phyloP scores from a whole-genome alignment of 2,113 vertebrate species.

The Procavia capensis region DNA sequence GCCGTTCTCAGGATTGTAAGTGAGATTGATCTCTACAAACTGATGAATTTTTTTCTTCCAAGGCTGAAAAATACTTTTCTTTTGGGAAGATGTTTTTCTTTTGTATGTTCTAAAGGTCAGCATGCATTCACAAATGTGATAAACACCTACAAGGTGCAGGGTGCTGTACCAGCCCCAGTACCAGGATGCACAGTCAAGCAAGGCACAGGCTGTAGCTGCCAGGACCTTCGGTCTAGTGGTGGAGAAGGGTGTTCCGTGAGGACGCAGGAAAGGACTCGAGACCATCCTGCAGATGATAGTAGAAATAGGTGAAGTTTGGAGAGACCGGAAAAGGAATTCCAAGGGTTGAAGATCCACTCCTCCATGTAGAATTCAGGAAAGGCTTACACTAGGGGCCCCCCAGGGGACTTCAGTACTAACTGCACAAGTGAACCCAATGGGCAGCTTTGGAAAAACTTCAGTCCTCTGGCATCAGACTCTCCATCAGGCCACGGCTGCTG shows the following conservation, averaged over 20 bases:
- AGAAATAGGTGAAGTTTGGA: neutral
- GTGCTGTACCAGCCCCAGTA: neutral
- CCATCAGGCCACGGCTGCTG: neutral
- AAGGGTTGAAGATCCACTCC: neutral
- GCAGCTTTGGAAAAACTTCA: neutral
- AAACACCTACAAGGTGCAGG: neutral
- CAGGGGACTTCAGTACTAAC: neutral
- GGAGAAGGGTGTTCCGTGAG: neutral
- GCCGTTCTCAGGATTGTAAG: neutral
- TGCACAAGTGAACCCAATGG: too few relatives aligned
- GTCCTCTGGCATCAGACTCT: neutral
- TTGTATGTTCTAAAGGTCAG: neutral
- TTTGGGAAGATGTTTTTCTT: neutral
- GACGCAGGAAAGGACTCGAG: neutral
- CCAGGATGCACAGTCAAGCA: neutral
- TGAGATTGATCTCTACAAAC: conserved; percentile 14
- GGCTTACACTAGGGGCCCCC: neutral
- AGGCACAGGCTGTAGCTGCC: neutral
- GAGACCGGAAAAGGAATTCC: neutral
- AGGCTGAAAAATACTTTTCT: neutral
- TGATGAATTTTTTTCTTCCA: neutral
- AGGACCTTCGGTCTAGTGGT: neutral
- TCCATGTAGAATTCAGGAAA: neutral
- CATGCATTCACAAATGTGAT: neutral
- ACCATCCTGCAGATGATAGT: neutral